Conservation (phyloP, 2,797 vertebrate species). For the Sparidentex hasta region DNA sequence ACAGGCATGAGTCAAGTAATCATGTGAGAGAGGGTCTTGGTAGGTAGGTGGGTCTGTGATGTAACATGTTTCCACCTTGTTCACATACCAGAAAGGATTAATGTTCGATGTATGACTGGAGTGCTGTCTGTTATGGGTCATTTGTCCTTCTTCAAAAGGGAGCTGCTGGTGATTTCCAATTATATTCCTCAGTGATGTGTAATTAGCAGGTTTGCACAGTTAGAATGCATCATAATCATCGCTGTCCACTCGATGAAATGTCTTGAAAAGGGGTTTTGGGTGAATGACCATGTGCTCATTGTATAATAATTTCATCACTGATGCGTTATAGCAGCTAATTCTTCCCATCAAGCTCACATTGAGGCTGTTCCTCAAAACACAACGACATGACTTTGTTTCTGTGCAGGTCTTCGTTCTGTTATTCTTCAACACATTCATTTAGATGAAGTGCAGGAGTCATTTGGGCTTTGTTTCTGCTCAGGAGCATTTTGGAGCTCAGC, state of each 20-base stretch:
- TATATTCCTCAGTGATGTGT: background rate
- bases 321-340: constrained; percentile 8
- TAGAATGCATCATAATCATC: constrained; percentile 1
- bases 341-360: background rate
- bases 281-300: constrained; percentile 2
- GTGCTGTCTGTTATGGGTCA: constrained; percentile 12
- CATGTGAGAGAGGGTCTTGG: background rate
- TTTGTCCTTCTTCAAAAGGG: background rate
- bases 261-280: background rate
- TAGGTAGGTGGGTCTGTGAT: background rate
- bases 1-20: constrained; percentile 21
- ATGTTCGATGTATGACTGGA: background rate
- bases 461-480: constrained; percentile 33
- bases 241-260: constrained; percentile 2
- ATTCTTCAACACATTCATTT: constrained; percentile 18
- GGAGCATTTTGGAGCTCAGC: constrained; percentile 53
- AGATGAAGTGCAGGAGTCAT: constrained; percentile 16
- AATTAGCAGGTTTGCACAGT: constrained; percentile 3
- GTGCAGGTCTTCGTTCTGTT: background rate
- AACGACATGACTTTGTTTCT: constrained; percentile 13
- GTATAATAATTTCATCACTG: constrained; percentile 13
- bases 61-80: constrained; percentile 14
- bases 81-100: constrained; percentile 23
- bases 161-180: constrained; percentile 10
- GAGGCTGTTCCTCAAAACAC: constrained; percentile 2